Conservation (phyloP, 2,797 vertebrate species). For the Rhynchotus rufescens region DNA sequence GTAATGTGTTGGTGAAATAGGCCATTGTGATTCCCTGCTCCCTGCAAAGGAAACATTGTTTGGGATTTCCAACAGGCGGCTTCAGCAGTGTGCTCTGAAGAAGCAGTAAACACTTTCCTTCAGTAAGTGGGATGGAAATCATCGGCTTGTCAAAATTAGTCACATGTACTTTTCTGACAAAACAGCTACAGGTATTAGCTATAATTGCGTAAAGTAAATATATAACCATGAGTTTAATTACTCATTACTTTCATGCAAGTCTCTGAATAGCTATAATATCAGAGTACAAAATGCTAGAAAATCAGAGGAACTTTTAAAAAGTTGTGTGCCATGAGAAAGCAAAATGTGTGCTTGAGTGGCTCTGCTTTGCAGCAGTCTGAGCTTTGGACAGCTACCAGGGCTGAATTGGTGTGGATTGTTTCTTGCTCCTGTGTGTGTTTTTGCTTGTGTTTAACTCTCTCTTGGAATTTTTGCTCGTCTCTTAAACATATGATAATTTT, state of each 20-base stretch:
- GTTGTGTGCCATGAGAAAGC: neutral
- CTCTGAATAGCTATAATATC: neutral
- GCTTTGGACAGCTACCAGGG: neutral
- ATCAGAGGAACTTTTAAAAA: neutral
- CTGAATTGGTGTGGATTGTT: neutral
- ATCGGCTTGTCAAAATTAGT: conserved; percentile 24
- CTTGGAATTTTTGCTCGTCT: neutral
- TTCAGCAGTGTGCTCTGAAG: neutral
- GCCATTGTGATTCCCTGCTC: neutral
- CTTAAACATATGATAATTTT: neutral
- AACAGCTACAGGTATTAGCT: neutral
- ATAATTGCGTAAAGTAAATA: neutral
- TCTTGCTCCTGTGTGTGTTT: neutral
- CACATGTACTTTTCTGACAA: neutral
- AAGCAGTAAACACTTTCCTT: conserved; percentile 10
- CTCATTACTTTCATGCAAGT: neutral
- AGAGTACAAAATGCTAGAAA: neutral
- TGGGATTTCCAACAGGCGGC: conserved; percentile 27
- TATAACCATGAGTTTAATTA: conserved; percentile 34
- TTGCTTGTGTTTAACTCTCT: neutral
- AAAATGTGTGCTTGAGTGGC: neutral
- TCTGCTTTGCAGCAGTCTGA: neutral
- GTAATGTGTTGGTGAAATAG: conserved; percentile 5
- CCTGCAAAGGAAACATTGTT: conserved; percentile 11
- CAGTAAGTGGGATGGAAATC: conserved; percentile 9